Conservation (phyloP, 2,797 vertebrate genomes). For the Somateria mollissima region DNA sequence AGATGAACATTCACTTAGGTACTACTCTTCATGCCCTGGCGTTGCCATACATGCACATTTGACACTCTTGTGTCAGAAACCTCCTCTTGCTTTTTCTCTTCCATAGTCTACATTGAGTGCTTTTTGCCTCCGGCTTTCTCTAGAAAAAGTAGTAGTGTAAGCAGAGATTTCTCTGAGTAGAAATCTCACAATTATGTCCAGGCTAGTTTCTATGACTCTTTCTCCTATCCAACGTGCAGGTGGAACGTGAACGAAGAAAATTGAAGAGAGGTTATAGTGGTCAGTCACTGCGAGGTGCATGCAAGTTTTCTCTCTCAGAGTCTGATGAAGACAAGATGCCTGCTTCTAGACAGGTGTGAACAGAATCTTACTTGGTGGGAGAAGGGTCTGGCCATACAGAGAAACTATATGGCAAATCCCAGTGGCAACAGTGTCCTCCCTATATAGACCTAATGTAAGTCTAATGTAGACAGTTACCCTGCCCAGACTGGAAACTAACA, state of each 20-base stretch:
- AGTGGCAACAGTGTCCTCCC: background rate
- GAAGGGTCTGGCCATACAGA: background rate
- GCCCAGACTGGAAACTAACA: background rate
- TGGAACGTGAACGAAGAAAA: constrained; percentile 74
- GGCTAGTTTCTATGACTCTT: background rate
- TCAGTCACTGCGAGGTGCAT: background rate
- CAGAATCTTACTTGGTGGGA: background rate
- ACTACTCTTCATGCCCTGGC: background rate
- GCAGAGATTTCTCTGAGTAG: background rate
- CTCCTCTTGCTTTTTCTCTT: background rate
- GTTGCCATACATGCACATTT: background rate
- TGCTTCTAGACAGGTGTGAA: background rate
- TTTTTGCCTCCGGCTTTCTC: background rate
- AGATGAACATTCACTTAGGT: background rate
- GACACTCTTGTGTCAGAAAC: background rate
- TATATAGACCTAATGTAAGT: background rate
- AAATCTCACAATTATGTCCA: background rate
- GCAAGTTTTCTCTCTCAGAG: background rate
- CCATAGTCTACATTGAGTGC: rapidly evolving
- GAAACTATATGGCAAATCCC: background rate
- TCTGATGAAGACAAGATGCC: background rate
- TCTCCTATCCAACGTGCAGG: constrained; percentile 17
- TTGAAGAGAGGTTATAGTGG: constrained; percentile 57
- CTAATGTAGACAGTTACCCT: background rate
- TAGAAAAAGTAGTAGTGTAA: background rate